Base-by-base conservation (phyloP, 2,797 vertebrate species). In the Enteromius viviparus region DNA sequence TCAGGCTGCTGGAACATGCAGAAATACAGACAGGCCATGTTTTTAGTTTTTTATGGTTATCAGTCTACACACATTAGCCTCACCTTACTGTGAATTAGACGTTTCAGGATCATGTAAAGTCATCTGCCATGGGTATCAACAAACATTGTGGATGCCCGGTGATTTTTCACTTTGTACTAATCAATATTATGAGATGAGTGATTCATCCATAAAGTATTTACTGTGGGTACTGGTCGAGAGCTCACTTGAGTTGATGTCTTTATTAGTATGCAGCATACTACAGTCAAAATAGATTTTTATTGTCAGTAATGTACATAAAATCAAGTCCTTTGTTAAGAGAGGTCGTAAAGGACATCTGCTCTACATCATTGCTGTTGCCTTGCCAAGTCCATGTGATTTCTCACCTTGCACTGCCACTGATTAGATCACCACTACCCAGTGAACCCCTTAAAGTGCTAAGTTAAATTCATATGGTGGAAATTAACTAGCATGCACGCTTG, bases 391-490 rank as follows among this genome's bases (percentile, higher is more conserved):
- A 78, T 77, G 62, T 87, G 82, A 84, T 69, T 76, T 68, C 58
- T 72, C 72, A 65, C 72, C 47, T 85, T 29, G 58, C 66, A 76
- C 74, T 75, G 71, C 53, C 29, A 34, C 62, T 65, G 62, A 65
- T 34, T 64, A 64, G 26, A 65, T 17, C 15, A 34, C 62, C 15
- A 34, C 7, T 34, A 15, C 62, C 29, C 58, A 60, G 11, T 26
- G 58, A 60, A 26, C 58, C 58, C 58, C 58, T 23, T 7, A 65
- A 65, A 65, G 62, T 65, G 62, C 66, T 81, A 64, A 75, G 84
- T 82, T 68, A 78, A 69, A 85, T 86, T 87, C 6, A 70, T 60
- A 19, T 68, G 55, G 66, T 82, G 77, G 69, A 83, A 87, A 86
- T 85, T 53, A 86, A 78, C 82, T 55, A 49, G 55, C 78, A 75